Conservation (phyloP, 1,140 invertebrate genomes). For the Anoplolepis gracilipes region DNA sequence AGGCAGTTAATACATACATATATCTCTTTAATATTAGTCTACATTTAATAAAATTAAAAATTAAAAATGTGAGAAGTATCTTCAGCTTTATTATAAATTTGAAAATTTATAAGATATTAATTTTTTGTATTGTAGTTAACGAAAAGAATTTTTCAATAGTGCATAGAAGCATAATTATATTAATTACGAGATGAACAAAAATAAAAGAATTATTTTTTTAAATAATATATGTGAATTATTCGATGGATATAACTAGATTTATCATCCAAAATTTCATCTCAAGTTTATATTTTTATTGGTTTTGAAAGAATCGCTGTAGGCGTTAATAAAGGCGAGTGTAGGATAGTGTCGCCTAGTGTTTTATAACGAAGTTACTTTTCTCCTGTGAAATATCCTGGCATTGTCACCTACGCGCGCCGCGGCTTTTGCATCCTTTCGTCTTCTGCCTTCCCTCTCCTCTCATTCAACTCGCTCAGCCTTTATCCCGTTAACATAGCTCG, state of each 20-base stretch:
- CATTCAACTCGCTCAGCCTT: background rate
- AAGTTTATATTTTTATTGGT: conserved; percentile 45
- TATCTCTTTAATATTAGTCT: background rate
- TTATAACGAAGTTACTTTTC: conserved; percentile 69
- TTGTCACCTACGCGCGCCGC: background rate
- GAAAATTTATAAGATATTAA: background rate
- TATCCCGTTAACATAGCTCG: conserved; percentile 41
- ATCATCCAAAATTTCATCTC: conserved; percentile 23
- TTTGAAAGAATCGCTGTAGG: conserved; percentile 56
- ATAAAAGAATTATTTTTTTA: background rate
- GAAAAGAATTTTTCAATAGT: background rate
- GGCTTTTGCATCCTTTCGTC: conserved; percentile 37
- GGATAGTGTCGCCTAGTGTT: conserved; percentile 41
- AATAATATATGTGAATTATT: background rate
- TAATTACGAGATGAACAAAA: background rate
- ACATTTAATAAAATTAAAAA: conserved; percentile 17
- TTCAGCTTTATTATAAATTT: background rate
- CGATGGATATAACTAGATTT: conserved; percentile 4
- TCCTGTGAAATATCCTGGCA: conserved; percentile 34
- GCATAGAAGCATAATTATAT: background rate
- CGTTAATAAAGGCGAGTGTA: conserved; percentile 59
- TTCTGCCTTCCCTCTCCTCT: background rate
- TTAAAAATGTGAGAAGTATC: background rate
- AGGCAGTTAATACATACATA: background rate
- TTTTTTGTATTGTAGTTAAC: background rate